These are phyloP conservation scores for Meliscaeva auricollis DNA, from an alignment of 2,888 invertebrate species.

Conservation along the genomic window DNA sequence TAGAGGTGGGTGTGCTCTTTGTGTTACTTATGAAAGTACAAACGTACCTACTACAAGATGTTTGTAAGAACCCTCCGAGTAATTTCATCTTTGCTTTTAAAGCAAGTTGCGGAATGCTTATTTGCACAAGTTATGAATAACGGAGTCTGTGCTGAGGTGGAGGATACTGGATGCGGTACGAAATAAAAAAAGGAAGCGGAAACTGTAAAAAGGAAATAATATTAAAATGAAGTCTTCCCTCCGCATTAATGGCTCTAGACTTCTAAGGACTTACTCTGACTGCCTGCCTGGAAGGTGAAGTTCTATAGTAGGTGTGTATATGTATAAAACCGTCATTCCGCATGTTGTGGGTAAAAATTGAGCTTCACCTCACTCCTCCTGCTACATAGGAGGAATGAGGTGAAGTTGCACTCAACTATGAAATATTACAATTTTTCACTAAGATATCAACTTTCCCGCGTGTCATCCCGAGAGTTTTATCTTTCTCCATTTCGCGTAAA, in stretches of 20 bases:
- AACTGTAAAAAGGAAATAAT: slow-evolving; percentile 59
- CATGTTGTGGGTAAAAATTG: slow-evolving; percentile 45
- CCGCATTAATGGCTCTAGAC: slow-evolving; percentile 43
- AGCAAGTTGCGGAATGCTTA: slow-evolving; percentile 63
- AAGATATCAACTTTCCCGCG: slow-evolving; percentile 62
- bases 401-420: slow-evolving; percentile 62
- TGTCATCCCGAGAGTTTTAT: slow-evolving; percentile 70
- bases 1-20: slow-evolving; percentile 12
- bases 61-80: slow-evolving; percentile 47
- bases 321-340: slow-evolving; percentile 45
- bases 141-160: slow-evolving; percentile 23
- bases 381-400: not conserved
- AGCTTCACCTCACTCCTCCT: no score
- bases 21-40: slow-evolving; percentile 30
- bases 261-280: slow-evolving; percentile 38
- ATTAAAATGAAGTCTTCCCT: slow-evolving; percentile 66
- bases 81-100: slow-evolving; percentile 50
- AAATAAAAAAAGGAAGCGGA: slow-evolving; percentile 40
- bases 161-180: not conserved
- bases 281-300: slow-evolving; percentile 52
- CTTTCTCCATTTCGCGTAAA: slow-evolving; percentile 71
- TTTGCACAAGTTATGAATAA: slow-evolving; percentile 64
- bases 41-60: slow-evolving; percentile 27
- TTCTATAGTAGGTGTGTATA: slow-evolving; percentile 35
- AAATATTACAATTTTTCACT: slow-evolving; percentile 73